Percentiles rank a stretch among this genome's conserved stretches.
Evolutionary conservation across 2,888 invertebrate species (phyloP).

Genomic region (Octodonta nipae): DNA sequence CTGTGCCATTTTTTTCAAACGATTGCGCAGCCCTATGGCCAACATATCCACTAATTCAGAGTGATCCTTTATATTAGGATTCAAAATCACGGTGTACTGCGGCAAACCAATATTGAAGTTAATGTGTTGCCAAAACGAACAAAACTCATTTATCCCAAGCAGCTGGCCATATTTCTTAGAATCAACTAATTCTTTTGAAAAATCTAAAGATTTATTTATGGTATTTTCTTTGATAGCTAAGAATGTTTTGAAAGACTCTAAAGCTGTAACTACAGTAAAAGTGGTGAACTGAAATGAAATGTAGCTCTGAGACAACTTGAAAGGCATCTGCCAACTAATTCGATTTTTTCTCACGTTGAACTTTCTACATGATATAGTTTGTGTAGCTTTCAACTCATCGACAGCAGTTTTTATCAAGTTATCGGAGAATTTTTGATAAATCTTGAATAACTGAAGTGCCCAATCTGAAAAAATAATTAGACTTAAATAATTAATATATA

Average conservation of each 20-base stretch:
- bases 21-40: constrained; percentile 32
- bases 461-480: constrained; percentile 35
- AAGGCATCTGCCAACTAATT: constrained; percentile 22
- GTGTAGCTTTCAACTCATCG: constrained; percentile 38
- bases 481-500: not conserved
- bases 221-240: constrained; percentile 6
- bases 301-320: constrained; percentile 36
- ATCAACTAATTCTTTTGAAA: constrained; percentile 4
- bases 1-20: constrained; percentile 18
- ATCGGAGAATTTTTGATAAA: constrained; percentile 62
- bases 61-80: constrained; percentile 39
- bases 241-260: constrained; percentile 17
- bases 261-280: constrained; percentile 13
- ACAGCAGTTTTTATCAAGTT: constrained; percentile 46
- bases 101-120: constrained; percentile 40
- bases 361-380: constrained; percentile 17
- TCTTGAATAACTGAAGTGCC: constrained; percentile 52
- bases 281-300: constrained; percentile 26
- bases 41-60: constrained; percentile 32
- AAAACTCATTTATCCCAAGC: constrained; percentile 19
- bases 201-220: constrained; percentile 4
- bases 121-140: constrained; percentile 7
- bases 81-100: constrained; percentile 42
- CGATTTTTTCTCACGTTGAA: constrained; percentile 4
- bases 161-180: constrained; percentile 18